A percentile compares a stretch with the other conserved stretches of the same genome.
These are phyloP conservation scores for Doris montereyensis DNA, from an alignment of 2,888 invertebrate species.

Conservation along the genomic window DNA sequence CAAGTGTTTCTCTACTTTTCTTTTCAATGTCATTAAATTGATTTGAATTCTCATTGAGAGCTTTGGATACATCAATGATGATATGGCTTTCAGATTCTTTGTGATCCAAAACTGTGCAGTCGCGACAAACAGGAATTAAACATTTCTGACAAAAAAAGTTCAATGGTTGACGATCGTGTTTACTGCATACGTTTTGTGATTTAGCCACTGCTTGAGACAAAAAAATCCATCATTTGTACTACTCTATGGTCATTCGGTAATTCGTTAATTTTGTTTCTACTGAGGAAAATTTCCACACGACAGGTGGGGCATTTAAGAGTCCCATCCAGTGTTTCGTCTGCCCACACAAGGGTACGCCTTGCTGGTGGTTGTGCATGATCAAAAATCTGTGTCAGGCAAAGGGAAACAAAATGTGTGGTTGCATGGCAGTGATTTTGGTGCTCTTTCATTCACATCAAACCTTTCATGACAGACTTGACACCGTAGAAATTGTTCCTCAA, in stretches of 20 bases:
- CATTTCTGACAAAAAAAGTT: conserved; percentile 67
- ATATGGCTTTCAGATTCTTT: conserved; percentile 61
- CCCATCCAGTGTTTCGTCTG: conserved; percentile 58
- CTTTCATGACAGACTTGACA: conserved; percentile 64
- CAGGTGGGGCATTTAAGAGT: conserved; percentile 66
- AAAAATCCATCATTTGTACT: conserved; percentile 68
- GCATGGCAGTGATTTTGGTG: conserved; percentile 65
- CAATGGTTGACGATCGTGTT: conserved; percentile 64
- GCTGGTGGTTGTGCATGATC: conserved; percentile 60
- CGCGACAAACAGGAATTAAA: conserved; percentile 61
- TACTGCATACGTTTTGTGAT: conserved; percentile 61
- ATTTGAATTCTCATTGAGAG: conserved; percentile 57
- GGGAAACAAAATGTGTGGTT: conserved; percentile 67
- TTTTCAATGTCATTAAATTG: conserved; percentile 54
- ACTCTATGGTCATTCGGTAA: conserved; percentile 67
- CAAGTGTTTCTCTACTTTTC: conserved; percentile 44
- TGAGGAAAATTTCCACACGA: conserved; percentile 63
- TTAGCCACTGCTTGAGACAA: conserved; percentile 60
- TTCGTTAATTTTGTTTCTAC: conserved; percentile 57
- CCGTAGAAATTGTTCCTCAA: conserved; percentile 66
- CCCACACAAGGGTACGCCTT: conserved; percentile 48
- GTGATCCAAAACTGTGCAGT: conserved; percentile 67
- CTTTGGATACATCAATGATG: conserved; percentile 61
- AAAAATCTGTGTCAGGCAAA: conserved; percentile 63
- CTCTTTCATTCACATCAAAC: conserved; percentile 55